Conservation (phyloP, 2,113 vertebrate species). For the Paradisaea rubra region DNA sequence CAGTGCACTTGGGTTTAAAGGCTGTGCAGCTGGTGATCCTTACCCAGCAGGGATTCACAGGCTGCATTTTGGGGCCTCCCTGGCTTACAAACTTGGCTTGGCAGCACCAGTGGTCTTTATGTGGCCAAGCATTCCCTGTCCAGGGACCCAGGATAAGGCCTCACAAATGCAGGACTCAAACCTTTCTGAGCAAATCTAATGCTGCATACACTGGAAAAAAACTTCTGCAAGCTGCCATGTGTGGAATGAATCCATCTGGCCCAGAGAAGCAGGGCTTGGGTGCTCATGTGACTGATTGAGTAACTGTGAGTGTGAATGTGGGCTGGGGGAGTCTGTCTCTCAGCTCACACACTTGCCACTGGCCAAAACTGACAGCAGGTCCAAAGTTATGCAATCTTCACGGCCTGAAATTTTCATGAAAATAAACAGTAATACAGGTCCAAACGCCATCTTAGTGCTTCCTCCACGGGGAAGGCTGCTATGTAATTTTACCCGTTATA, state of each 20-base stretch:
- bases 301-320: background rate
- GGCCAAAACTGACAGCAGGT: background rate
- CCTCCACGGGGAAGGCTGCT: background rate
- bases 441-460: background rate
- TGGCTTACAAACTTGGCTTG: background rate
- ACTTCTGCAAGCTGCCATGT: background rate
- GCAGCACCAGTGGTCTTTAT: background rate
- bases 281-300: background rate
- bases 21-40: background rate
- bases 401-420: background rate
- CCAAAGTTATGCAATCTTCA: background rate
- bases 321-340: background rate
- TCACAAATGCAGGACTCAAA: background rate
- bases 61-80: background rate
- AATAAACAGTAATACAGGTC: background rate
- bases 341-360: background rate
- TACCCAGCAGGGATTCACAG: background rate
- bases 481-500: background rate
- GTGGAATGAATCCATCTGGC: background rate
- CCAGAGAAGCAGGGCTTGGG: fast-evolving
- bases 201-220: background rate
- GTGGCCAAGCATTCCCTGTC: background rate
- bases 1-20: background rate
- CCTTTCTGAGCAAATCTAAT: background rate
- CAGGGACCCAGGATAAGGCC: background rate